Evolutionary conservation across 2,888 invertebrate species (phyloP), one percentile per base, ranked within the genome.

Genomic region (Thereva nobilitata): DNA sequence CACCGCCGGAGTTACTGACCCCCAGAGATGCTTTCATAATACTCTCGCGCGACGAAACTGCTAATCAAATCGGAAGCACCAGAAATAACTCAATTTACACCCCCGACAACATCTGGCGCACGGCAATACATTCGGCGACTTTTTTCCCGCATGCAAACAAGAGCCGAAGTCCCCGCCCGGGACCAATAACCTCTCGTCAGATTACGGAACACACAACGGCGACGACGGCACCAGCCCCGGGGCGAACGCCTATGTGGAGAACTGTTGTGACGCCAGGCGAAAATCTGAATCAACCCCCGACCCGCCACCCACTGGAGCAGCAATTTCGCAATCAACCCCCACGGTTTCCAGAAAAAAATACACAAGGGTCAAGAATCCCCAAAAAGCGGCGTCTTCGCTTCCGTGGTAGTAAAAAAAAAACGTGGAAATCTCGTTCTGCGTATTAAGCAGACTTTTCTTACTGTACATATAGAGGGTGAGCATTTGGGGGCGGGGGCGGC

Each of bases 61-160:
- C 57, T 59, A 59, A 59, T 59, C 45, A 59, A 47, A 59, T 59
- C 57, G 45, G 57, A 59, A 59, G 57, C 57, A 47, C 57, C 38
- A 59, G 45, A 59, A 59, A 59, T 59, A 59, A 59, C 57, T 59
- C 37, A 59, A 59, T 59, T 59, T 38, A 59, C 57, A 59, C 57
- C 23, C 23, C 47, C 47, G 37, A 37, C 47, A 37, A 38, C 57
- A 59, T 59, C 57, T 59, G 57, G 10, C 47, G 23, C 10, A 38
- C 35, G 12, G 57, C 57, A 37, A 59, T 47, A 23, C 23, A 23
- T 23, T 23, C 45, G 50, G 34, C 23, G 34, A 23, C 23, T 50
- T 50, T 50, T 50, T 34, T 10, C 50, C 23, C 23, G 23, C 23
- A 23, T 23, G 23, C 23, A 50, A 34, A 23, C 47, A 57, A 40